Evolutionary conservation across 2,888 invertebrate species (phyloP), one percentile per base, ranked within the genome.

Genomic region (Anorthoa munda): DNA sequence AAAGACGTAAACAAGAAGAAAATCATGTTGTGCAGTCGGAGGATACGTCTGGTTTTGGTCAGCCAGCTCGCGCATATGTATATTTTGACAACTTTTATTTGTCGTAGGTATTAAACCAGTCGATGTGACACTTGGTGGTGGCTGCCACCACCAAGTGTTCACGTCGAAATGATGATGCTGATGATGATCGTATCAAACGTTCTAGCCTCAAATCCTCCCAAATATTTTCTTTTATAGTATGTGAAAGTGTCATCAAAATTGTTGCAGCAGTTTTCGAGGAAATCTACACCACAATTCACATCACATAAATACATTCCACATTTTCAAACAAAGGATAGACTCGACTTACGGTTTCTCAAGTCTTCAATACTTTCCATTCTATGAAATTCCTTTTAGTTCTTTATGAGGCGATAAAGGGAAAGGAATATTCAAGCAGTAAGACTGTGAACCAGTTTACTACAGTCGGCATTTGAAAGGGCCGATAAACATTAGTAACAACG

Each of bases 381-480:
- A 72, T 45, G 17, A 46, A 55, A 50, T 77, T 72, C 64, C 48
- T 72, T 76, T 53, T 21, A 60, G 64, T 60, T 73, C 23, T 61
- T 15, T 46, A 39, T 18, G 55, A 39, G 4, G 11, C 66, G 23
- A 55, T 77, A 51, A 76, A 71, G 63, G 66, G 66, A 77, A 79
- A 82, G 63, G 82, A 59, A 21, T 56, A 45, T 74, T 58, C 59
- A 46, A 71, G 63, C 63, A 81, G 39, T 77, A 63, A 48, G 50
- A 69, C 45, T 63, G 56, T 66, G 83, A 81, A 75, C 83, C 53
- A 83, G 83, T 81, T 82, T 61, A n/a, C 65, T 68, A 60, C 46
- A 66, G 39, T 45, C 61, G 63, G 39, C 45, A 63, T 78, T 82
- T 76, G 59, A 64, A 82, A 74, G 63, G 69, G 72, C 85, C 75